Conservation (phyloP, 2,113 vertebrate genomes). For the Rhodinocichla rosea region DNA sequence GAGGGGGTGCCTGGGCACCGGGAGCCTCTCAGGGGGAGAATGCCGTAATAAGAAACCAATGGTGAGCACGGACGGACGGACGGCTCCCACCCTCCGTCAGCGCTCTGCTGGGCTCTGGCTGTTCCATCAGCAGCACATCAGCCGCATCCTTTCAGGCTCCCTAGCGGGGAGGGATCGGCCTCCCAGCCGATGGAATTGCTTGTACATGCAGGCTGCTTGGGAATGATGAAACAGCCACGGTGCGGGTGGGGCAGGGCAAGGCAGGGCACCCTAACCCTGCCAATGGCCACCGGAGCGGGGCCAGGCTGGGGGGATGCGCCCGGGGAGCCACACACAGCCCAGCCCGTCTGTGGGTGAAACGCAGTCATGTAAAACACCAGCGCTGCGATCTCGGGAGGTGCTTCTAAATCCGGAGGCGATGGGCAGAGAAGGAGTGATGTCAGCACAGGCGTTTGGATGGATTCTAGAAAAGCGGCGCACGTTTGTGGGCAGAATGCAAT, state of each 20-base stretch:
- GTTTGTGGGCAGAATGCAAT: background rate
- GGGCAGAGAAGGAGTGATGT: background rate
- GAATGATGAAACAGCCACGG: background rate
- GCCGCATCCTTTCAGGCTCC: background rate
- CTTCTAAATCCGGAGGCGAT: background rate
- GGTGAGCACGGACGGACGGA: constrained; percentile 72
- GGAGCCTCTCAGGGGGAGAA: constrained; percentile 80
- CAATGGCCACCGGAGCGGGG: background rate
- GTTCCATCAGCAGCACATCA: background rate
- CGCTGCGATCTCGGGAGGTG: background rate
- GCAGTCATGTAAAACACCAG: background rate
- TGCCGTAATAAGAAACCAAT: constrained; percentile 96
- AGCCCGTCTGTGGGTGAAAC: background rate
- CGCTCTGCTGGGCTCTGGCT: constrained; percentile 21
- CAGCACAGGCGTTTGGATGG: background rate
- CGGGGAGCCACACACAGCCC: background rate
- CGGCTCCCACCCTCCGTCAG: constrained; percentile 55
- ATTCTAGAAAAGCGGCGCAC: background rate
- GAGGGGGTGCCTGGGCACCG: constrained; percentile 74
- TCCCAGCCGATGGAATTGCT: background rate
- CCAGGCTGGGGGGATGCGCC: background rate
- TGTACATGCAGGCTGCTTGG: background rate
- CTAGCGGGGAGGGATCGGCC: background rate
- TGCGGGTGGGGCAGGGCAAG: background rate
- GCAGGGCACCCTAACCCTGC: background rate